phyloP scores from a whole-genome alignment of 2,113 vertebrate species.

The Procavia capensis region DNA sequence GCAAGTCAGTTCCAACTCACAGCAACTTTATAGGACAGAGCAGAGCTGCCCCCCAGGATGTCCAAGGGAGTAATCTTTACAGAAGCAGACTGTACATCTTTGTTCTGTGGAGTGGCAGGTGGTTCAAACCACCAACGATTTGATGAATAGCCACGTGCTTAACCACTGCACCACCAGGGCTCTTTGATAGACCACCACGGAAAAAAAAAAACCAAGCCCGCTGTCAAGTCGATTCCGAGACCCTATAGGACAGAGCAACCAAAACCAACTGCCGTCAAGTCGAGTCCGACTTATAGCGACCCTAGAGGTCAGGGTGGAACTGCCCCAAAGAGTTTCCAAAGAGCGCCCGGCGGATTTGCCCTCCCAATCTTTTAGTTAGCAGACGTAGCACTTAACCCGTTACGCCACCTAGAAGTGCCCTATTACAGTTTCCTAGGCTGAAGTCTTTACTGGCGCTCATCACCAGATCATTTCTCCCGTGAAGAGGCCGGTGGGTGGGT shows the following conservation, averaged over 20 bases:
- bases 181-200: not conserved
- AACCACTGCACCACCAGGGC: not conserved
- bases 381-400: no score
- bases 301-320: no score
- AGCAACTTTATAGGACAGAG: not conserved
- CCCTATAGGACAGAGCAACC: no score
- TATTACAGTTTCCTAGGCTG: not conserved
- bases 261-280: no score
- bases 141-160: not conserved
- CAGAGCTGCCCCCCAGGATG: not conserved
- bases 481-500: not conserved
- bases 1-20: not conserved
- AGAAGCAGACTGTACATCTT: not conserved
- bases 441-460: not conserved
- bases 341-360: no score
- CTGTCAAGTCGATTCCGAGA: no score
- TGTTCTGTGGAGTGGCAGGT: not conserved
- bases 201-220: no score
- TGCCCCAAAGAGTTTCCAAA: no score
- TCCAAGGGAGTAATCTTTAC: not conserved
- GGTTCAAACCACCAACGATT: not conserved
- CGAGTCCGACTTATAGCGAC: no score
- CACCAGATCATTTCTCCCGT: not conserved
- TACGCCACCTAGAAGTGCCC: no score
- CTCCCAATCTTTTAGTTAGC: no score